A percentile compares a stretch with the other conserved stretches of the same genome.
phyloP scores from a whole-genome alignment of 64 coral and sea anemone species.

The Actinia tenebrosa region DNA sequence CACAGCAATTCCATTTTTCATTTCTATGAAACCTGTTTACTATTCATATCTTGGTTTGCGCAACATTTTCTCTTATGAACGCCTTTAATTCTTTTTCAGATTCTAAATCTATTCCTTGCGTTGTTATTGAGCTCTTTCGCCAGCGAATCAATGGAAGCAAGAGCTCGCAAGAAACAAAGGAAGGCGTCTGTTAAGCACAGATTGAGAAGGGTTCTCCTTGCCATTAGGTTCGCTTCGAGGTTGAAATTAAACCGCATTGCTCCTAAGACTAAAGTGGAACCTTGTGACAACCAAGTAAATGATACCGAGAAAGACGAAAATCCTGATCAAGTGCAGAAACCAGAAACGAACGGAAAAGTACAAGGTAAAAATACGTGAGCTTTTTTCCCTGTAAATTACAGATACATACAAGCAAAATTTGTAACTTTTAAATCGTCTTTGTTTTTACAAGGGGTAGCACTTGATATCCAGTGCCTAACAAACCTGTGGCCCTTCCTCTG shows the following conservation, averaged over 20 bases:
- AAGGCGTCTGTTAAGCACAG: not conserved
- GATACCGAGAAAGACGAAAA: not conserved
- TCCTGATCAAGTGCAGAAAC: no score
- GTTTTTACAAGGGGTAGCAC: no score
- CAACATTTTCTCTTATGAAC: no score
- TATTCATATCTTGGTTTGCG: no score
- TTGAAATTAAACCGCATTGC: not conserved
- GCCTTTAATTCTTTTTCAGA: constrained; percentile 29
- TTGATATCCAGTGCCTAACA: no score
- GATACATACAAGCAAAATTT: no score
- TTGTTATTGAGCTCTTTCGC: constrained; percentile 79
- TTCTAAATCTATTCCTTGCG: constrained; percentile 87
- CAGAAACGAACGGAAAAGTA: not conserved
- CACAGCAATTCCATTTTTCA: no score
- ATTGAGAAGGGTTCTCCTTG: constrained; percentile 25
- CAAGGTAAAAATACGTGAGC: not conserved
- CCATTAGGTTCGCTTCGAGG: constrained; percentile 25
- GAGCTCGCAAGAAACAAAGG: not conserved
- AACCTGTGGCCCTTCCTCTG: no score
- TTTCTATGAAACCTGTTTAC: no score
- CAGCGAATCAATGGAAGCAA: constrained; percentile 2
- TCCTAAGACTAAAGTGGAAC: not conserved
- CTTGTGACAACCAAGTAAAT: not conserved
- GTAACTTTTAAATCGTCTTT: no score
- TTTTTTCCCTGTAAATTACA: not conserved